Conservation (phyloP, 1,140 invertebrate genomes). For the Zeugodacus cucurbitae region DNA sequence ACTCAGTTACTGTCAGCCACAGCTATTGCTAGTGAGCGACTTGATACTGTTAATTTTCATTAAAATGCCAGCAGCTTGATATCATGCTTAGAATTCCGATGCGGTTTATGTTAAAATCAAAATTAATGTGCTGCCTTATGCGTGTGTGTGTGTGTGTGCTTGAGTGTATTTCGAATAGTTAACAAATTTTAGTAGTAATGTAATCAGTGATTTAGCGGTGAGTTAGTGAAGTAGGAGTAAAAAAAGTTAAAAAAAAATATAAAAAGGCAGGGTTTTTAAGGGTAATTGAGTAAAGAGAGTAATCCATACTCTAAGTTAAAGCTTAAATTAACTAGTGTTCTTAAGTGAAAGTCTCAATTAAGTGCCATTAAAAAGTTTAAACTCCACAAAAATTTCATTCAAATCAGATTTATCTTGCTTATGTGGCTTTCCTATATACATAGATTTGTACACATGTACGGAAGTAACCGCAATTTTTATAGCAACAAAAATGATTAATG, state of each 20-base stretch:
- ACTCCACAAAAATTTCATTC: neutral
- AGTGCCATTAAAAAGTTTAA: too few species aligned
- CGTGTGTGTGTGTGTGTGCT: neutral
- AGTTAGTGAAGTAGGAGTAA: neutral
- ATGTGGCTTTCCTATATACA: neutral
- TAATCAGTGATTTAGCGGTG: neutral
- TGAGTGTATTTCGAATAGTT: neutral
- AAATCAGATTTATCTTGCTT: neutral
- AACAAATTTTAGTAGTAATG: neutral
- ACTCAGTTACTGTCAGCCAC: neutral
- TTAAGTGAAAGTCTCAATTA: too few species aligned
- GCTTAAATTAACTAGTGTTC: too few species aligned
- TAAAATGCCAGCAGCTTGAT: constrained; percentile 25
- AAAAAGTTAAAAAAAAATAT: too few species aligned
- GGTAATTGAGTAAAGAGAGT: too few species aligned
- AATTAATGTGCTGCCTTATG: neutral
- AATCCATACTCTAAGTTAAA: too few species aligned
- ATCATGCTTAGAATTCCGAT: constrained; percentile 27
- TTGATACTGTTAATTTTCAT: constrained; percentile 38
- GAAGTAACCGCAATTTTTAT: neutral
- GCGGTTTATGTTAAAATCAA: constrained; percentile 3
- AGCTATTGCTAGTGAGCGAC: neutral
- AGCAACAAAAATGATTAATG: neutral
- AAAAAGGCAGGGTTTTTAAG: too few species aligned
- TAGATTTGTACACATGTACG: neutral